Conservation (phyloP, 1,140 invertebrate species). For the Drosophila sturtevanti region DNA sequence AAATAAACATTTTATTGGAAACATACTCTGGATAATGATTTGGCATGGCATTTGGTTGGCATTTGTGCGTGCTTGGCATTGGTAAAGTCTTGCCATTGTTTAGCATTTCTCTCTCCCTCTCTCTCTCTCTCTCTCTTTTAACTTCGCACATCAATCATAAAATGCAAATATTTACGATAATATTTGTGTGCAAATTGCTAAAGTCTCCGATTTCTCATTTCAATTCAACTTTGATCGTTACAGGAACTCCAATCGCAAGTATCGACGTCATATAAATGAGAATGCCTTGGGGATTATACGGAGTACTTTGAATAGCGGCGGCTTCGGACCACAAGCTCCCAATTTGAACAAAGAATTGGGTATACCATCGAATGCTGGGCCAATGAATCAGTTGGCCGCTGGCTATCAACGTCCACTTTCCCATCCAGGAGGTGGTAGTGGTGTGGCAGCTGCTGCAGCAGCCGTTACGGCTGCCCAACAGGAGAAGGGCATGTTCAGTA, state of each 20-base stretch:
- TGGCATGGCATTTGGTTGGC: background rate
- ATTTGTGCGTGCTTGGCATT: conserved; percentile 65
- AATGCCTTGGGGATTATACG: conserved; percentile 75
- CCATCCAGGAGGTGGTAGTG: conserved; percentile 77
- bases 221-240: conserved; percentile 22
- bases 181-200: conserved; percentile 74
- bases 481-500: conserved; percentile 80
- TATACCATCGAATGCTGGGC: conserved; percentile 74
- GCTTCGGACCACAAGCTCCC: conserved; percentile 77
- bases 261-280: conserved; percentile 78
- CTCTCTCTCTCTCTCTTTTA: conserved; percentile 31
- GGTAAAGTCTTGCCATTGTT: conserved; percentile 21
- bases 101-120: conserved; percentile 2
- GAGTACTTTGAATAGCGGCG: conserved; percentile 72
- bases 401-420: conserved; percentile 78
- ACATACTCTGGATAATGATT: background rate
- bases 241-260: conserved; percentile 78
- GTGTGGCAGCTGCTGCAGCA: conserved; percentile 74
- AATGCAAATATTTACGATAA: conserved; percentile 79
- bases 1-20: background rate
- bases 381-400: conserved; percentile 76
- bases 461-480: conserved; percentile 76
- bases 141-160: conserved; percentile 76
- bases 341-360: conserved; percentile 78
- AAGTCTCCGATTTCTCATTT: conserved; percentile 31